Evolutionary conservation across 2,888 invertebrate genomes (phyloP), one percentile per base, ranked within the genome.

Genomic region (Cerceris ruficornis): DNA sequence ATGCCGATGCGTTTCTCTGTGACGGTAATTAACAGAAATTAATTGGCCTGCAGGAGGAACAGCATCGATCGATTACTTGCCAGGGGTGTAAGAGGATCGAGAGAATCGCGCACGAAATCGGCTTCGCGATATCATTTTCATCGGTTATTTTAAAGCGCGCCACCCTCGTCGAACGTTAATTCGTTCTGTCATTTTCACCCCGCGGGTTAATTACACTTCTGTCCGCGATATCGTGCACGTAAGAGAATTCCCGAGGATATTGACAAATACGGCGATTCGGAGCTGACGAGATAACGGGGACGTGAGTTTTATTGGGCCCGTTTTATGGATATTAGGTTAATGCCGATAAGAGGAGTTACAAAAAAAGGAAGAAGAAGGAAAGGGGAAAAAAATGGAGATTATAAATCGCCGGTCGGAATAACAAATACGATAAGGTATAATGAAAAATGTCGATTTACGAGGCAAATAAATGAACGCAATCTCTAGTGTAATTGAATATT

Each of bases 11-110:
- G 69, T 69, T 62, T 65, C 65, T 59, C 72, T 57, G 59, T 49
- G 73, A 77, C 72, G 88, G 87, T 90, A 90, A 90, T 89, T 90
- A 90, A 89, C 89, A 85, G 86, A 88, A 89, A 90, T 90, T 90
- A 89, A 89, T 89, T 89, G 87, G 87, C 86, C 65, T 67, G 71
- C 70, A 66, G 70, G 79, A 81, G 75, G 86, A 83, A 42, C 82
- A 84, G 75, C 77, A 85, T 84, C 72, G 87, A 86, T 86, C 80
- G 80, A 17, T 17, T 49, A 54, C 41, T 42, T 6, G 54, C 64
- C 13, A 0, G 17, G 57, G 9, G 49, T 42, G n/a, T 46, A 67
- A 13, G 15, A 17, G 42, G 11, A 14, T 13, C 39, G 8, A 17
- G 13, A 15, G 5, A 28, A 49, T 13, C n/a, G 7, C 14, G 8